Base-by-base conservation (phyloP, 64 coral and sea anemone species). In the Montipora cactus region DNA sequence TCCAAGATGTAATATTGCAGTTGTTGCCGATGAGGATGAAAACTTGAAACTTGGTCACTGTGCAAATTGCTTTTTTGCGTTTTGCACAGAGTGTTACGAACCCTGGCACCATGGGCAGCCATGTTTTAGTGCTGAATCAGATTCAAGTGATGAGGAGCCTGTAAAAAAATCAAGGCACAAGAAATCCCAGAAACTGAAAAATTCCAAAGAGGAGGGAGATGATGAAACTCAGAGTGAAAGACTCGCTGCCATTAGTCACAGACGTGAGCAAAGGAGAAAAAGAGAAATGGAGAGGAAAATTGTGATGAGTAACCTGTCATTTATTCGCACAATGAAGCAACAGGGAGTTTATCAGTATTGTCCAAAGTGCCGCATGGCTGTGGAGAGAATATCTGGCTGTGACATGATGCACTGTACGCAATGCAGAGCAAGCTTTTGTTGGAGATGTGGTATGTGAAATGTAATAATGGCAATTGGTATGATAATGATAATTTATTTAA, bases 321-420 rank as follows among this genome's bases (percentile, higher is more conserved):
- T 99, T 87, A 93, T 99, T 23, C 18, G 70, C 13, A 16, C 79
- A 11, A 96, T 96, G 92, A 96, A 94, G 74, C 8, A 58, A 18
- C 76, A 92, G 44, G 97, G 97, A 8, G 49, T 48, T 9, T 99
- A 94, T 79, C 95, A 92, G 87, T 77, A 83, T 19, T 99, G 97
- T 75, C 97, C 97, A 13, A 90, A 92, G 44, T 99, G 97, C 47
- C 85, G 55, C 51, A 92, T 94, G 55, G 87, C 94, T 78, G 92
- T 99, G 6, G 97, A 99, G 79, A 96, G 88, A 84, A 86, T 77
- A 46, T 20, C 88, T 80, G 97, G 97, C 20, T 99, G 97, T 90
- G 89, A 99, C 67, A 93, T 94, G 64, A 99, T 99, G 97, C 92
- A 88, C 67, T 99, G 97, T 50, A 94, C 92, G 2, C 97, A 96